phyloP scores from a whole-genome alignment of 2,797 vertebrate genomes.

The Todus mexicanus region DNA sequence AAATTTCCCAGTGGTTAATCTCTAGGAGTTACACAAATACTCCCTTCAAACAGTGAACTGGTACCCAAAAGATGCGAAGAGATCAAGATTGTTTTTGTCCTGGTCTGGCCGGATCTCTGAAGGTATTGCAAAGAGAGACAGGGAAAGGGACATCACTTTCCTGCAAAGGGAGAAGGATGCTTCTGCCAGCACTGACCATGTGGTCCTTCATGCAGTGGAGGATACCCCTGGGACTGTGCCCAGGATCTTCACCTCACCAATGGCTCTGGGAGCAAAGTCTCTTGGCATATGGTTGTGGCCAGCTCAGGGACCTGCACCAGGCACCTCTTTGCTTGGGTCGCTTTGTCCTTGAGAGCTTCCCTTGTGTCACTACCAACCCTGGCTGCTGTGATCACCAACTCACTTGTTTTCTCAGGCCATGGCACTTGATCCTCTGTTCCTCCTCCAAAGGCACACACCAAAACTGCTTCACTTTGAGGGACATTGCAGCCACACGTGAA shows the following conservation, averaged over 20 bases:
- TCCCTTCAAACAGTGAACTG: not conserved
- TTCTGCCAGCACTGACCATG: not conserved
- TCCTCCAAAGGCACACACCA: not conserved
- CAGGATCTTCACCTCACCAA: not conserved
- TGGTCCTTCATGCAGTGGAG: not conserved
- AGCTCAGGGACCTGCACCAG: not conserved
- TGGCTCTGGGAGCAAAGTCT: not conserved
- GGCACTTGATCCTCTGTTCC: not conserved
- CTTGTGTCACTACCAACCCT: not conserved
- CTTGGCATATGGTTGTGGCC: not conserved
- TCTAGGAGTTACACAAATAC: not conserved
- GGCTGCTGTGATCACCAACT: not conserved
- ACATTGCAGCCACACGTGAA: not conserved
- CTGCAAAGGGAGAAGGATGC: not conserved
- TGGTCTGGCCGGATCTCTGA: not conserved
- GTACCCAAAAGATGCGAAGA: not conserved
- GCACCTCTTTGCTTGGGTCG: not conserved
- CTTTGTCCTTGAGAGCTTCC: not conserved
- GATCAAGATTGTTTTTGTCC: not conserved
- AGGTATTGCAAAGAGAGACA: not conserved
- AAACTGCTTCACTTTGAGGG: not conserved
- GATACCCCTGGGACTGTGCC: not conserved
- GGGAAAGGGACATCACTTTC: not conserved
- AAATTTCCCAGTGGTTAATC: not conserved
- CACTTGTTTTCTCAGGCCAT: not conserved